Evolutionary conservation across 1,140 invertebrate genomes (phyloP), one percentile per base, ranked within the genome.

Genomic region (Heliconius melpomene): DNA sequence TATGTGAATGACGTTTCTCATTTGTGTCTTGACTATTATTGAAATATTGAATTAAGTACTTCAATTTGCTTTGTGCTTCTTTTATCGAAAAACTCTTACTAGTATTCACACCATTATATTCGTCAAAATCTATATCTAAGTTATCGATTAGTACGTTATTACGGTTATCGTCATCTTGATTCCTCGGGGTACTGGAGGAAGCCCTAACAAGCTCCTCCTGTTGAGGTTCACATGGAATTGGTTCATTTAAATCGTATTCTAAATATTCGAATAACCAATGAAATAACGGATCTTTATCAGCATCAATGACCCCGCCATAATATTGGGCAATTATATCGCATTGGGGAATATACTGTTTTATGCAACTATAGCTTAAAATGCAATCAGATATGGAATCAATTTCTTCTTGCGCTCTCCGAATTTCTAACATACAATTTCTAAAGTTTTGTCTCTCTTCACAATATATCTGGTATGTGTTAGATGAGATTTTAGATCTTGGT

Each of bases 221-320:
- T 2, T 77, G 57, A 72, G 72, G 13, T 82, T 75, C 38, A 54
- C 77, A 71, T 6, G 52, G 29, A 16, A 88, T 46, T 77, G 75
- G 36, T 75, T 83, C 76, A 8, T 86, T 75, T 72, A 86, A 83
- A 70, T 83, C 72, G 70, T 50, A 75, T 52, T 38, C 57, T 23
- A 84, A 77, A 40, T 88, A 57, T 80, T 89, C 88, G 82, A 91
- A 91, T n/a, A 93, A 82, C 91, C 91, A 93, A 60, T 78, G 8
- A 20, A 26, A 50, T 57, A 90, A 81, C 26, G 88, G 85, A 82
- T 91, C 89, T 72, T 76, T 32, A 20, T 1, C 20, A 72, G 71
- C 57, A 6, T 7, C 23, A 46, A 72, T 66, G 23, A 66, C 60
- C 16, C 1, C n/a, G 50, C 46, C 13, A 78, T 88, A 88, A 77